phyloP scores from a whole-genome alignment of 2,113 vertebrate genomes.

The Phalacrocorax pelagicus region DNA sequence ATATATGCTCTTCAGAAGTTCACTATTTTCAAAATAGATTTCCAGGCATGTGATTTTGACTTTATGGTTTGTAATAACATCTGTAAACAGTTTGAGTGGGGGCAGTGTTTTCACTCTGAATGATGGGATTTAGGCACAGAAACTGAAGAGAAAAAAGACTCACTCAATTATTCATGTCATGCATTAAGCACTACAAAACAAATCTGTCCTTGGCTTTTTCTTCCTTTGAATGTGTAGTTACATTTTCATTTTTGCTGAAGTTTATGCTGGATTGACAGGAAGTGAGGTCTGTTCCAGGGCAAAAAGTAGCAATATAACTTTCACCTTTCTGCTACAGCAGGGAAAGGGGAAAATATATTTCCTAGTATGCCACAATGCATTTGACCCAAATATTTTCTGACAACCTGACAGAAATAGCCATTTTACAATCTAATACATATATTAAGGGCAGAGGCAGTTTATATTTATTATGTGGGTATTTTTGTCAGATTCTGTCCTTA shows the following conservation, averaged over 20 bases:
- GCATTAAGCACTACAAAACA: neutral
- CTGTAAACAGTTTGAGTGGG: neutral
- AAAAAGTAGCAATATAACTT: neutral
- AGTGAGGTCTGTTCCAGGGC: neutral
- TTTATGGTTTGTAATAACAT: neutral
- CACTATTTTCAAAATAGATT: neutral
- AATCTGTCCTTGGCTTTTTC: neutral
- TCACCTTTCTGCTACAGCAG: neutral
- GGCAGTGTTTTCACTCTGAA: neutral
- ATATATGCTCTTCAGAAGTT: neutral
- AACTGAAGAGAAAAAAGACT: neutral
- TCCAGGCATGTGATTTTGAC: neutral
- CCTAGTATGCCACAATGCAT: neutral
- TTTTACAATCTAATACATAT: neutral
- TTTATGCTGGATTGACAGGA: neutral
- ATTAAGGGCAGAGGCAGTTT: neutral
- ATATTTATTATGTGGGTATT: neutral
- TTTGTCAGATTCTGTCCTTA: neutral
- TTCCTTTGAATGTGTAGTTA: neutral
- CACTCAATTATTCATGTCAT: neutral
- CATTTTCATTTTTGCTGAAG: neutral
- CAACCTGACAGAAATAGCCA: neutral
- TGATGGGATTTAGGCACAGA: neutral
- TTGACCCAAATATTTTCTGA: constrained; percentile 16
- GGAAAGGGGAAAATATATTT: neutral